These are phyloP conservation scores for Anastatus disparis DNA, from an alignment of 1,140 invertebrate species.

Conservation along the genomic window DNA sequence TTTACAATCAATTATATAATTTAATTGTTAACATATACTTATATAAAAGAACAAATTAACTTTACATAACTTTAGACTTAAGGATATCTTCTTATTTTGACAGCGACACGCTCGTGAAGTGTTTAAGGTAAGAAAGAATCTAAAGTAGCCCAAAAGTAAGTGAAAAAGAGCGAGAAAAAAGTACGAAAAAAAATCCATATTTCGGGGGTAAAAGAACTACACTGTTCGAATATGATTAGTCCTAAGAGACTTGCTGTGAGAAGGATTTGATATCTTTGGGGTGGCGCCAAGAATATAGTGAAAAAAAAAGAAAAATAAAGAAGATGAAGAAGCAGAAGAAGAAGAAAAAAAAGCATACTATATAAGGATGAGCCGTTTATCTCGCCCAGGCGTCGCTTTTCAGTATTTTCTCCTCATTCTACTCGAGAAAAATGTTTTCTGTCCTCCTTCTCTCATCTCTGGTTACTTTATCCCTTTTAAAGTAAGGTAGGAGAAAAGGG, in stretches of 20 bases:
- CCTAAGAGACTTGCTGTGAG: conserved; percentile 54
- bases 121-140: too few relatives aligned
- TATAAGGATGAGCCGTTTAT: conserved; percentile 65
- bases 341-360: conserved; percentile 48
- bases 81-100: too few relatives aligned
- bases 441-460: conserved; percentile 48
- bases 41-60: too few relatives aligned
- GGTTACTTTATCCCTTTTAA: conserved; percentile 53
- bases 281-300: too few relatives aligned
- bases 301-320: not conserved
- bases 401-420: conserved; percentile 55
- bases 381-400: conserved; percentile 65
- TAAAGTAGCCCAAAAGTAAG: not conserved
- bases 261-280: conserved; percentile 57
- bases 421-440: conserved; percentile 33
- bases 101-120: too few relatives aligned
- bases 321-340: conserved; percentile 26
- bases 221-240: conserved; percentile 59
- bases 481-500: too few relatives aligned
- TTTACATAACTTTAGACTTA: too few relatives aligned
- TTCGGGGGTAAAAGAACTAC: too few relatives aligned
- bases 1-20: too few relatives aligned
- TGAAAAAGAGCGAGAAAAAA: not conserved
- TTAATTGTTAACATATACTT: too few relatives aligned
- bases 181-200: conserved; percentile 3